Evolutionary conservation across 2,113 vertebrate species (phyloP).

Genomic region (Butastur rufipennis): DNA sequence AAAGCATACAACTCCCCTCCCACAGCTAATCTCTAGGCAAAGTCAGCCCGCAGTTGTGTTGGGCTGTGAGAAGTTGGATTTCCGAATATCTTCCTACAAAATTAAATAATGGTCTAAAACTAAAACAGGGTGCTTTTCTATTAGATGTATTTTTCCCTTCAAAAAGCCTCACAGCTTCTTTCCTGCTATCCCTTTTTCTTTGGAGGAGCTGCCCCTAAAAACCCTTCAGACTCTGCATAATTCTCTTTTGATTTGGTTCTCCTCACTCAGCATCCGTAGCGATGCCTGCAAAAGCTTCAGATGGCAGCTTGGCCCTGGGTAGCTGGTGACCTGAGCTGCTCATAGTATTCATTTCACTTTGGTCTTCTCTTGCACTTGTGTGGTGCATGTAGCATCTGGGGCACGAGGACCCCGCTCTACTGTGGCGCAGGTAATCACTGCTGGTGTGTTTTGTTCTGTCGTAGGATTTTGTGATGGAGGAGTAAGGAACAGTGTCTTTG

Average conservation of each 20-base stretch:
- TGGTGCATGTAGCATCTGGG: neutral
- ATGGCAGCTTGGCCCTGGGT: neutral
- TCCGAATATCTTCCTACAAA: neutral
- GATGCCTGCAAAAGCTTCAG: neutral
- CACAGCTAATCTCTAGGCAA: neutral
- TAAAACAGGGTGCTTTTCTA: neutral
- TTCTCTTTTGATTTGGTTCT: neutral
- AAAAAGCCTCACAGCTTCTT: neutral
- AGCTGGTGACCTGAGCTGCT: neutral
- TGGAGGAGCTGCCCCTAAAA: neutral
- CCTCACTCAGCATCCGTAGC: neutral
- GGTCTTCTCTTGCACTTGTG: neutral
- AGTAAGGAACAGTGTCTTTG: neutral
- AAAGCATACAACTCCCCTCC: neutral
- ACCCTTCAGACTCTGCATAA: neutral
- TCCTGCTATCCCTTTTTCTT: neutral
- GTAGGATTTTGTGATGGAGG: neutral
- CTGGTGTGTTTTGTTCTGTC: neutral
- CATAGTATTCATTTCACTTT: neutral
- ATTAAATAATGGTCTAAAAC: neutral
- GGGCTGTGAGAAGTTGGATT: neutral
- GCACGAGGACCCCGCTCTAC: rapidly evolving
- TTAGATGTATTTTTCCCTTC: neutral
- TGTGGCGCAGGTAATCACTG: neutral
- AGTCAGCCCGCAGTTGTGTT: rapidly evolving